A percentile compares a stretch with the other conserved stretches of the same genome.
These are phyloP conservation scores for Scomber colias DNA, from an alignment of 2,113 vertebrate species.

Conservation along the genomic window DNA sequence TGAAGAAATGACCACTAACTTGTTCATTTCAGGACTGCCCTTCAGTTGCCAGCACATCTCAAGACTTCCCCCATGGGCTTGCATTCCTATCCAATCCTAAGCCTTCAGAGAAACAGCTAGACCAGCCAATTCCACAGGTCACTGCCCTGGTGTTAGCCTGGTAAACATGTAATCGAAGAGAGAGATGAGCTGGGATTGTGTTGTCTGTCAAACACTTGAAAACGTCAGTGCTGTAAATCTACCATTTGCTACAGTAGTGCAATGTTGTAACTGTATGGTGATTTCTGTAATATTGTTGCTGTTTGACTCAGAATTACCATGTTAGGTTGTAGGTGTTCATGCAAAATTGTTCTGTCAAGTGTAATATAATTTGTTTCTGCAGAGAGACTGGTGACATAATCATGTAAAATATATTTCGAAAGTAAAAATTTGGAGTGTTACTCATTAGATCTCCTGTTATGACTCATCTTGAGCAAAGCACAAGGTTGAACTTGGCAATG, in stretches of 20 bases:
- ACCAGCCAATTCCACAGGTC: constrained; percentile 63
- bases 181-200: constrained; percentile 36
- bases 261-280: neutral
- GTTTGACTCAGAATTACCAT: neutral
- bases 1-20: neutral
- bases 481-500: constrained; percentile 52
- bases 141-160: constrained; percentile 41
- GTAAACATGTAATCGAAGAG: constrained; percentile 32
- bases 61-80: constrained; percentile 19
- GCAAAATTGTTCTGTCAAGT: neutral
- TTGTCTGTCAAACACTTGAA: constrained; percentile 19
- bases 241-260: neutral
- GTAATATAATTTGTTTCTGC: neutral
- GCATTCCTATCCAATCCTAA: constrained; percentile 18
- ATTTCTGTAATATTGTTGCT: neutral
- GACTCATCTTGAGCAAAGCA: constrained; percentile 23
- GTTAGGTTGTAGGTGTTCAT: neutral
- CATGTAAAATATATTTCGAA: constrained; percentile 30
- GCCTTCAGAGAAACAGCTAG: constrained; percentile 5
- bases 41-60: neutral
- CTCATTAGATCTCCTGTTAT: constrained; percentile 30
- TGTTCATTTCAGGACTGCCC: constrained; percentile 5
- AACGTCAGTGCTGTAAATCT: neutral
- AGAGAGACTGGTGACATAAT: neutral
- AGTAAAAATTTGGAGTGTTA: neutral